A percentile compares a stretch with the other conserved stretches of the same genome.
Conservation (phyloP, 1,140 invertebrate species). For the Papilio dardanus region DNA sequence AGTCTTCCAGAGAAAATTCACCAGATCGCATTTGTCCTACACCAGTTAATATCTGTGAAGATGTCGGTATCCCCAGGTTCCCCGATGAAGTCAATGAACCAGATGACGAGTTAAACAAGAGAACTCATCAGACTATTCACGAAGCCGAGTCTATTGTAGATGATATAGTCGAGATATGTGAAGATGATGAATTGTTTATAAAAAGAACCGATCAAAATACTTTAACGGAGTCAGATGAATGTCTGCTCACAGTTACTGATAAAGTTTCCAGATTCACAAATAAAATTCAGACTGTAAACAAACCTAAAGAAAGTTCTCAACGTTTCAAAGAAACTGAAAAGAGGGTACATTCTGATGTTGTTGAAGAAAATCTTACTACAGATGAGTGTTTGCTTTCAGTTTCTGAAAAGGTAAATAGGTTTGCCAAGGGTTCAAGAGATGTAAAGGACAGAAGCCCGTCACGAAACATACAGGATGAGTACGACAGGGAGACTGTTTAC, state of each 20-base stretch:
- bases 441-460: constrained; percentile 64
- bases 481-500: constrained; percentile 78
- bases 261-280: constrained; percentile 82
- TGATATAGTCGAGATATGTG: constrained; percentile 82
- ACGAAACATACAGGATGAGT: constrained; percentile 71
- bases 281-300: constrained; percentile 60
- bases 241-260: constrained; percentile 79
- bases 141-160: constrained; percentile 77
- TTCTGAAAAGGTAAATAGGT: constrained; percentile 85
- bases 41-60: constrained; percentile 83
- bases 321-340: constrained; percentile 67
- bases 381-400: constrained; percentile 84
- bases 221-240: constrained; percentile 66
- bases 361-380: constrained; percentile 66
- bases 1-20: constrained; percentile 87
- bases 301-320: constrained; percentile 61
- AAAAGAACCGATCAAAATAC: constrained; percentile 60
- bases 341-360: constrained; percentile 61
- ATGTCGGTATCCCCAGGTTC: constrained; percentile 85
- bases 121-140: constrained; percentile 73
- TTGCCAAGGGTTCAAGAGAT: constrained; percentile 73
- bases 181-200: constrained; percentile 77
- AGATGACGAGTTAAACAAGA: constrained; percentile 83
- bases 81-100: constrained; percentile 88
- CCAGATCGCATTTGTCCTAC: constrained; percentile 86